Evolutionary conservation across 2,888 invertebrate genomes (phyloP).

Genomic region (Apamea epomidion): DNA sequence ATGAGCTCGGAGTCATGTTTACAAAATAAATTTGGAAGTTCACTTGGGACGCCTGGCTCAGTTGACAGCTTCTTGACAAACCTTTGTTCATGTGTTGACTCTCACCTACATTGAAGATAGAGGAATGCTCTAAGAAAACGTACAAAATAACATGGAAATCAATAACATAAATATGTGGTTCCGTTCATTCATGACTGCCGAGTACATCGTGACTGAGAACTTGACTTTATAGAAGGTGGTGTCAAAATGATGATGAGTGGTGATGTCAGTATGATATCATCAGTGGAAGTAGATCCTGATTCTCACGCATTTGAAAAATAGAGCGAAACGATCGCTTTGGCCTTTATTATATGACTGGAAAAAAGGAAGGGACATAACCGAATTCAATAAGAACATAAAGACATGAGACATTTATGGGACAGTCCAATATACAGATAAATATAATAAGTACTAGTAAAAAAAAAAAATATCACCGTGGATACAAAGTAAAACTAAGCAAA

Average conservation of each 20-base stretch:
- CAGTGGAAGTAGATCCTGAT: conserved; percentile 16
- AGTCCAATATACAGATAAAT: not conserved
- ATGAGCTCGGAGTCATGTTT: conserved; percentile 62
- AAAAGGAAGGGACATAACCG: not conserved
- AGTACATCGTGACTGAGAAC: conserved; percentile 38
- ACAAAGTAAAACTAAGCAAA: not conserved
- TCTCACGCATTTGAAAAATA: conserved; percentile 20
- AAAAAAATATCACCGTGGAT: not conserved
- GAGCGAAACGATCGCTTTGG: not conserved
- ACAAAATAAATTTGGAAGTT: conserved; percentile 65
- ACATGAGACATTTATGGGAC: not conserved
- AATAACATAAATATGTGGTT: conserved; percentile 40
- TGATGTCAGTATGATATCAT: conserved; percentile 52
- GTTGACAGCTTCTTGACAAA: conserved; percentile 59
- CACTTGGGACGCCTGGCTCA: conserved; percentile 28
- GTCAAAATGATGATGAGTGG: conserved; percentile 13
- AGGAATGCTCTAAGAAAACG: conserved; percentile 36
- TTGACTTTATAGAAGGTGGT: conserved; percentile 2
- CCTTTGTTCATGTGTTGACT: conserved; percentile 51
- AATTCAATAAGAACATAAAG: not conserved
- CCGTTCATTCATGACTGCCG: conserved; percentile 18
- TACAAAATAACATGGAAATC: conserved; percentile 24
- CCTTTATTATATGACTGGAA: not conserved
- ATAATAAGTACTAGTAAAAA: not conserved
- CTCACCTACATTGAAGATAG: conserved; percentile 51